phyloP scores from a whole-genome alignment of 1,140 invertebrate species.

The Drosophila pachea region DNA sequence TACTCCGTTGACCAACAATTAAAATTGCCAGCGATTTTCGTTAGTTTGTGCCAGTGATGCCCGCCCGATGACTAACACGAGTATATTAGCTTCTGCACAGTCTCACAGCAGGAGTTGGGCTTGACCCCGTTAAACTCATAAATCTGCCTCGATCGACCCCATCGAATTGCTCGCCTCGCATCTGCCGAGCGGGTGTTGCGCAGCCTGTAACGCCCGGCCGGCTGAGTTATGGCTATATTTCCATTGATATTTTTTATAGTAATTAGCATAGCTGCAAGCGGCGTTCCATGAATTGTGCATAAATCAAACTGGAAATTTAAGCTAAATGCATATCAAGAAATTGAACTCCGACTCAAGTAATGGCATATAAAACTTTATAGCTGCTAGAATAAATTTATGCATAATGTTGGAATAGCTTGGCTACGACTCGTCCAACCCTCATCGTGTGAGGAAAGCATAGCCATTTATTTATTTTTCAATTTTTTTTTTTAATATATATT shows the following conservation, averaged over 20 bases:
- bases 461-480: too few relatives aligned
- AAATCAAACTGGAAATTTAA: slow-evolving; percentile 62
- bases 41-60: slow-evolving; percentile 11
- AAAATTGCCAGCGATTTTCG: slow-evolving; percentile 50
- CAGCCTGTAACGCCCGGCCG: too few relatives aligned
- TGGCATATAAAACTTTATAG: neutral
- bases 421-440: neutral
- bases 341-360: neutral
- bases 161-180: too few relatives aligned
- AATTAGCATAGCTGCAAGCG: slow-evolving; percentile 62
- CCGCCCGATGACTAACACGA: too few relatives aligned
- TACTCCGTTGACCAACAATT: slow-evolving; percentile 53
- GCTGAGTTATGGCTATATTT: too few relatives aligned
- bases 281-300: slow-evolving; percentile 30
- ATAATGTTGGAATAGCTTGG: neutral
- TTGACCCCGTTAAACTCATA: too few relatives aligned
- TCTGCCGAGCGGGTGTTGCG: too few relatives aligned
- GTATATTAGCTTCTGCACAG: too few relatives aligned
- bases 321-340: slow-evolving; percentile 8
- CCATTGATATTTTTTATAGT: slow-evolving; percentile 26
- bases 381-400: neutral
- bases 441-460: too few relatives aligned
- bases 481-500: too few relatives aligned
- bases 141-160: too few relatives aligned
- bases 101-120: too few relatives aligned